Percentiles rank a stretch among this genome's conserved stretches.
Evolutionary conservation across 2,113 vertebrate species (phyloP).

Genomic region (Cathartes aura): DNA sequence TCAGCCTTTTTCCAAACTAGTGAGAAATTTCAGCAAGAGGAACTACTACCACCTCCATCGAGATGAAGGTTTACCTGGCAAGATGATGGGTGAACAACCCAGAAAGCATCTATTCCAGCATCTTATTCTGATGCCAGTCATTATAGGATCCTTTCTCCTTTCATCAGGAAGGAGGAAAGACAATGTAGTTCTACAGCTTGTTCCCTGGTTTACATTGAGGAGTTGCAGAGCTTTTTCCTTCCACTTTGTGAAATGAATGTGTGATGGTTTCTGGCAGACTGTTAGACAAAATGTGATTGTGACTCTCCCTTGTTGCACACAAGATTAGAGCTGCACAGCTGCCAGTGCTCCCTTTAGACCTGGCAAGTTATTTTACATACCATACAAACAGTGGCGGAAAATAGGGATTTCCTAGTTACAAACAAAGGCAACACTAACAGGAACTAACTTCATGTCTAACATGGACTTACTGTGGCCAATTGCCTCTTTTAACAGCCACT

Average conservation of each 20-base stretch:
- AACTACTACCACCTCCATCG: background rate
- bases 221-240: constrained; percentile 11
- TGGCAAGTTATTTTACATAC: background rate
- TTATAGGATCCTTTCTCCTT: background rate
- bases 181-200: background rate
- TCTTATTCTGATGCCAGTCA: background rate
- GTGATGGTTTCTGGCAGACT: constrained; percentile 36
- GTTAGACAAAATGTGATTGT: background rate
- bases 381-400: background rate
- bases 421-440: background rate
- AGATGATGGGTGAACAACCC: background rate
- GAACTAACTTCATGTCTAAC: background rate
- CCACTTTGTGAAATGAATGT: constrained; percentile 9
- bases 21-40: background rate
- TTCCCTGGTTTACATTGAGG: background rate
- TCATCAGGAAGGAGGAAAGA: background rate
- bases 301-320: background rate
- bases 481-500: background rate
- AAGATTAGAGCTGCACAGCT: background rate
- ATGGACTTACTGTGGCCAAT: background rate
- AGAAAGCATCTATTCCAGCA: background rate
- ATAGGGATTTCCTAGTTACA: background rate
- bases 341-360: background rate
- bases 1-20: background rate
- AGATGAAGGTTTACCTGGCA: background rate